phyloP scores from a whole-genome alignment of 2,888 invertebrate species.

The Drosophila subquinaria region DNA sequence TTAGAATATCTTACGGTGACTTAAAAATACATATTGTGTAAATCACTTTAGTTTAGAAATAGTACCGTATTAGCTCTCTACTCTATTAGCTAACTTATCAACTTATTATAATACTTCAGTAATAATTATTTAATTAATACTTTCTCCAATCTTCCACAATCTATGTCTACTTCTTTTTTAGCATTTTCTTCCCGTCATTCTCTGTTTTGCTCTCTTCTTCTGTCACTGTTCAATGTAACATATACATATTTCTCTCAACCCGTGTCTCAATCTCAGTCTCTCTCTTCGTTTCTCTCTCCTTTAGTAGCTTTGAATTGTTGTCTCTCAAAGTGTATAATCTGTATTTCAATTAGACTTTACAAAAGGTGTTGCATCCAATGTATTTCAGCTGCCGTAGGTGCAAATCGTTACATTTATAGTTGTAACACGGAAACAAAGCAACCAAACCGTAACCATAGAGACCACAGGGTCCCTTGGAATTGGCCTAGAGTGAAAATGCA shows the following conservation, averaged over 20 bases:
- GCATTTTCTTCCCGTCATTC: too few species aligned
- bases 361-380: too few species aligned
- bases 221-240: too few species aligned
- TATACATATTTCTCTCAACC: neutral
- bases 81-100: too few species aligned
- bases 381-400: neutral
- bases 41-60: too few species aligned
- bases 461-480: constrained; percentile 5
- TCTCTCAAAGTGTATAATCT: neutral
- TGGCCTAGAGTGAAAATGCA: constrained; percentile 31
- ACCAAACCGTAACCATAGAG: constrained; percentile 9
- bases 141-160: too few species aligned
- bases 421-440: constrained; percentile 28
- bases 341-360: neutral
- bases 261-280: neutral
- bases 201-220: neutral
- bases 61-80: too few species aligned
- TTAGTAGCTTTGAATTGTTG: neutral
- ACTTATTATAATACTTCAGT: too few species aligned
- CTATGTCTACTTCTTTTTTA: too few species aligned
- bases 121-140: too few species aligned
- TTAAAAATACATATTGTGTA: too few species aligned
- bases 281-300: neutral
- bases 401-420: constrained; percentile 13
- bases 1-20: too few species aligned